Evolutionary conservation across 37 sponge, comb jelly and placozoan genomes (phyloP).

Genomic region (Cliona cf. orientalis): DNA sequence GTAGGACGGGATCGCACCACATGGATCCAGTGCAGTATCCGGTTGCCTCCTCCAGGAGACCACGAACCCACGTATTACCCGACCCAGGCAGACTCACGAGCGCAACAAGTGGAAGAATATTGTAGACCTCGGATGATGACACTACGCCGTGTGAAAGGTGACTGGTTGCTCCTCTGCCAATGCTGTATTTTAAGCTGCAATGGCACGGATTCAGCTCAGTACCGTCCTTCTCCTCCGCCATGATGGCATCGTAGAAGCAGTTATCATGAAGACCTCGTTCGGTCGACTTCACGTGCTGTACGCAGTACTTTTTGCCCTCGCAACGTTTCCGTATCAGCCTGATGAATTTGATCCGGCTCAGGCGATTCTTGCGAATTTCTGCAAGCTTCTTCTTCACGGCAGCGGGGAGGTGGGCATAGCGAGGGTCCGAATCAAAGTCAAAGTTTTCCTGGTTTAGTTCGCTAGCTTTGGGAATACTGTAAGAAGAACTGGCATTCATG

Average conservation of each 20-base stretch:
- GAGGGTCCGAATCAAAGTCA: too few species aligned
- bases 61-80: conserved; percentile 66
- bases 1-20: conserved; percentile 40
- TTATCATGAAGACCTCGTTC: neutral
- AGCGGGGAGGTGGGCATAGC: too few species aligned
- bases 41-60: conserved; percentile 46
- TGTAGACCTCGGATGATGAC: too few species aligned
- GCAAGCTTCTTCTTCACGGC: neutral
- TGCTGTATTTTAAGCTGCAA: neutral
- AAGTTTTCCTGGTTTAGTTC: too few species aligned
- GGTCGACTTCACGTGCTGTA: neutral
- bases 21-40: conserved; percentile 55
- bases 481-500: too few species aligned
- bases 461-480: too few species aligned
- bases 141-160: too few species aligned
- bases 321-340: neutral
- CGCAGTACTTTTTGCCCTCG: neutral
- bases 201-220: neutral
- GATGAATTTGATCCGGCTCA: neutral
- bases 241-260: neutral
- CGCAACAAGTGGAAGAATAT: conserved; percentile 1
- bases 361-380: neutral
- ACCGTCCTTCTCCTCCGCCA: neutral
- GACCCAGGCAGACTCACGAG: conserved; percentile 53
- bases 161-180: neutral